These are phyloP conservation scores for Loripinus fragilis DNA, from an alignment of 2,888 invertebrate genomes.

Conservation along the genomic window DNA sequence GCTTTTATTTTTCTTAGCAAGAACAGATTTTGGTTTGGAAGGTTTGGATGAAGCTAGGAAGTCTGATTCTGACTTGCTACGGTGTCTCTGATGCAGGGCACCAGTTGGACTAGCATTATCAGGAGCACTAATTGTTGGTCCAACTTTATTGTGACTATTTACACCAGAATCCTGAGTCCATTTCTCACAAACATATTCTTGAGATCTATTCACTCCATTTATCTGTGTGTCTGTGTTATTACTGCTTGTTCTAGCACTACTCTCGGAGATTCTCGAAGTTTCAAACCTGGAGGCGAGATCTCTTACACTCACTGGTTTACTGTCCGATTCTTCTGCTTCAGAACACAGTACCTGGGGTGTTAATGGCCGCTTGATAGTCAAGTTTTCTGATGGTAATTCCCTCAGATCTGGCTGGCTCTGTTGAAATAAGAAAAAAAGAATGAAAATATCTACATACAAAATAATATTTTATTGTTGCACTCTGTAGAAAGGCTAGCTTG, in stretches of 20 bases:
- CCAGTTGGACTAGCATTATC: not conserved
- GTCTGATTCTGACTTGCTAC: constrained; percentile 78
- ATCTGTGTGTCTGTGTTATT: not conserved
- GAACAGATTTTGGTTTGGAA: constrained; percentile 76
- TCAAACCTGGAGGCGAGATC: constrained; percentile 77
- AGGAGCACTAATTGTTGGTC: constrained; percentile 6
- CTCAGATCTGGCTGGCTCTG: constrained; percentile 66
- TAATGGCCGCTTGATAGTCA: constrained; percentile 47
- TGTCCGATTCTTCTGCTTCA: constrained; percentile 29
- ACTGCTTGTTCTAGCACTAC: not conserved
- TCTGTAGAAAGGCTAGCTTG: too few species aligned
- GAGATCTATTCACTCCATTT: constrained; percentile 1
- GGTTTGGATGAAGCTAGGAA: constrained; percentile 55
- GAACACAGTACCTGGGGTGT: constrained; percentile 53
- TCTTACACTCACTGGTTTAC: constrained; percentile 64
- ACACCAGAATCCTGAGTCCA: constrained; percentile 4
- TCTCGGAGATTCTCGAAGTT: constrained; percentile 33
- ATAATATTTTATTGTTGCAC: too few species aligned
- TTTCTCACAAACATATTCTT: constrained; percentile 12
- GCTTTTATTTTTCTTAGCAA: constrained; percentile 70
- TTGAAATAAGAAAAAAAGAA: constrained; percentile 20
- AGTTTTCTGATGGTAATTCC: constrained; percentile 31
- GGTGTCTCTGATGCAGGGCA: constrained; percentile 54
- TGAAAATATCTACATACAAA: too few species aligned
- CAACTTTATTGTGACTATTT: constrained; percentile 12